Evolutionary conservation across 2,797 vertebrate genomes (phyloP), one percentile per base, ranked within the genome.

Genomic region (Neomorphus geoffroyi): DNA sequence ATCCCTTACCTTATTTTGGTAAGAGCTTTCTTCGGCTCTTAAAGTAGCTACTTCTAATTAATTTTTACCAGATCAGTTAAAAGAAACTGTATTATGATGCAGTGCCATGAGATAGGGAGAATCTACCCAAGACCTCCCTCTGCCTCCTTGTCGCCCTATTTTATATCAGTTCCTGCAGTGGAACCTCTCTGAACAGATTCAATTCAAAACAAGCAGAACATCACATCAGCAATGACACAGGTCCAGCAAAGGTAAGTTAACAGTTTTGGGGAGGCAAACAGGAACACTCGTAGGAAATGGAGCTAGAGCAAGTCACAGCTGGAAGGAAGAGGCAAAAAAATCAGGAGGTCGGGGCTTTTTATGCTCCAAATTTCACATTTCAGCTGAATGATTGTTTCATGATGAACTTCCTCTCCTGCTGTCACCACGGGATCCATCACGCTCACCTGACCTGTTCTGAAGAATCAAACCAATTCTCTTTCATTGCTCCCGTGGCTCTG

Each of bases 381-480:
- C 77, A 64, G 53, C 62, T 32, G 53, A 57, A 53, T 13, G 32
- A n/a, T 0, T 41, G 41, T 13, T 66, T 46, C 81, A 39, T 4
- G 32, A 39, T 10, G 60, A 80, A 75, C 56, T 5, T 30, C 6
- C 32, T 46, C 56, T 46, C 28, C 66, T 81, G 80, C 28, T 64
- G 70, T 24, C 89, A 41, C 92, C 57, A 53, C 1, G 0, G 91
- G 78, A 75, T 74, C 75, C 80, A 88, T 60, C 69, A 45, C 4
- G 0, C 41, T 66, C 91, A 53, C 72, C 89, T 75, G 79, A 62
- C 33, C 87, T 46, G 48, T 37, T 58, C 53, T 57, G 46, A 74
- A 88, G 54, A 72, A 86, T 8, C 85, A 27, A 91, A 79, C 15
- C 82, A 74, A 79, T 75, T 93, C 94, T 72, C 85, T 80, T 83